Evolutionary conservation across 2,797 vertebrate genomes (phyloP).

Genomic region (Diplodus puntazzo): DNA sequence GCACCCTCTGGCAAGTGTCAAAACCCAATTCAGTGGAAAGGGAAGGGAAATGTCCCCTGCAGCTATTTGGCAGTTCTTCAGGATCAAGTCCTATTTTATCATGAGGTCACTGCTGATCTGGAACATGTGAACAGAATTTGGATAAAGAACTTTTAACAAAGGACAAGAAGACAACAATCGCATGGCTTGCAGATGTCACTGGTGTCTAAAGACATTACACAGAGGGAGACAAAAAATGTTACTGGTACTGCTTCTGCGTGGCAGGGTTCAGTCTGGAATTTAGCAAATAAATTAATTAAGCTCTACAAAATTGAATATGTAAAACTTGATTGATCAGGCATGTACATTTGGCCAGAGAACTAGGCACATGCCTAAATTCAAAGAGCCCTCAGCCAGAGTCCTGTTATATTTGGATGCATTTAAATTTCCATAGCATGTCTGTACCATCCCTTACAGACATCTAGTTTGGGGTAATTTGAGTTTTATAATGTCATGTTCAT

Average conservation of each 20-base stretch:
- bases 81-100: slow-evolving; percentile 51
- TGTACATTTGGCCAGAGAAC: slow-evolving; percentile 23
- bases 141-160: slow-evolving; percentile 15
- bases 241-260: not conserved
- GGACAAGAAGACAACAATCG: not conserved
- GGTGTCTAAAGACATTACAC: slow-evolving; percentile 16
- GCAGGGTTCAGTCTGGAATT: not conserved
- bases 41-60: slow-evolving; percentile 49
- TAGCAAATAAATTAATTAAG: not conserved
- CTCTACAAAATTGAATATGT: not conserved
- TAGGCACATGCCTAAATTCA: slow-evolving; percentile 15
- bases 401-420: slow-evolving; percentile 32
- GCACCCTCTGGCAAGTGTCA: slow-evolving; percentile 73
- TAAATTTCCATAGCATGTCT: slow-evolving; percentile 11
- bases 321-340: slow-evolving; percentile 14
- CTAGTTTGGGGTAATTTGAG: slow-evolving; percentile 18
- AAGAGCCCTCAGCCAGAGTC: not conserved
- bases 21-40: slow-evolving; percentile 49
- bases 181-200: not conserved
- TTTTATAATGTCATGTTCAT: slow-evolving; percentile 19
- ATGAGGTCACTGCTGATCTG: slow-evolving; percentile 41
- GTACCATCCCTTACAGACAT: slow-evolving; percentile 2
- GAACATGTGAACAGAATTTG: slow-evolving; percentile 22
- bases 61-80: slow-evolving; percentile 63
- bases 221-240: not conserved